Evolutionary conservation across 2,888 invertebrate genomes (phyloP), one percentile per base, ranked within the genome.

Genomic region (Eudemis profundana): DNA sequence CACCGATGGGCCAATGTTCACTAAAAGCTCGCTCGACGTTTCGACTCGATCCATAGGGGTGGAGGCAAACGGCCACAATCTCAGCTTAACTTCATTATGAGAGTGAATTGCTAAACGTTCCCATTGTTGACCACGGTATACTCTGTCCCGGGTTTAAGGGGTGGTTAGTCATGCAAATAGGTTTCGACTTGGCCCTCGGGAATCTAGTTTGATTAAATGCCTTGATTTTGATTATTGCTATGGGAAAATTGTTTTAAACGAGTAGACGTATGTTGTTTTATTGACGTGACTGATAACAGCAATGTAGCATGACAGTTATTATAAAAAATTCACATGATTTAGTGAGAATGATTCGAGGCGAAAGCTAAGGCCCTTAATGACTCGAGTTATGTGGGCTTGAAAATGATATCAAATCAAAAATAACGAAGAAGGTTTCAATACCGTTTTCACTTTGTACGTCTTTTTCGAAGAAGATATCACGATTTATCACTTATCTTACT

Each of bases 61-160:
- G 73, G 75, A 72, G 73, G 66, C 69, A 71, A 70, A 74, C 70
- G 70, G 73, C 83, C 83, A 82, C 87, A 91, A 90, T 89, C 89
- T 85, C 84, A 77, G 84, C 81, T 86, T 89, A 91, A 90, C 90
- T 90, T 89, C 87, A 87, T 91, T 91, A 90, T 81, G 82, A 81
- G 81, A 80, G 83, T 82, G 87, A 88, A 89, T 89, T 84, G 89
- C 89, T 89, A 87, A 90, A 87, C 86, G 88, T 81, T 87, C 78
- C 82, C 76, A 89, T 89, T 90, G 87, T 88, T 86, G 87, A 84
- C 86, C 85, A 83, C 82, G 80, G 72, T 51, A 57, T 67, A 57
- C 72, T 71, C 72, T 72, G 76, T 75, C 77, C 74, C 74, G 77
- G 78, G 76, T 81, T 81, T 78, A 72, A 78, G 81, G 80, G 81